Base-by-base conservation (phyloP, 1,140 invertebrate genomes). In the Atta colombica region DNA sequence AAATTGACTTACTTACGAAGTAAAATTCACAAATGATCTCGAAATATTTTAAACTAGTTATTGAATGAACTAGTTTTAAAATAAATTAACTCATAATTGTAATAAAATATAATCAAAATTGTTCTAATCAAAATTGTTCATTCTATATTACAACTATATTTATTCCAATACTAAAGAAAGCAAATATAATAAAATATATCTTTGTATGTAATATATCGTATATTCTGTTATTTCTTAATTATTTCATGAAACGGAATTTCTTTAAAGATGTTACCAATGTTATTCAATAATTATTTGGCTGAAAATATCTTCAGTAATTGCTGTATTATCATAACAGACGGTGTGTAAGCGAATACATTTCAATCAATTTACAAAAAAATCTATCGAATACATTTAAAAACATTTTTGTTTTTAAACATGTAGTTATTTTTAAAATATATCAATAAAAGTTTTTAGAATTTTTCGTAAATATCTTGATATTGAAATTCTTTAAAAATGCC, bases 21-120 rank as follows among this genome's bases (percentile, higher is more conserved):
- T 25, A 25, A 25, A 25, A 87, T 80, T 85, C 78, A 86, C 78
- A 78, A 65, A 69, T 63, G 55, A 89, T 87, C 85, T 63, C 21
- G 85, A 28, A 58, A 68, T 60, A 65, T 53, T 66, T 18, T 18
- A 35, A 61, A 31, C 51, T 53, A 60, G n/a, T 51, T 39, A 81
- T 89, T 63, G 63, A 89, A 68, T 85, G 82, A 90, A 90, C 87
- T 90, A 89, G 74, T 89, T 61, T 74, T 74, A 80, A 84, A 90
- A 81, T 82, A 69, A 77, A 90, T 90, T 75, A 89, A 80, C 68
- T 71, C 55, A 63, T 77, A 87, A 90, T 87, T 87, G 71, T 88
- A 65, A 4, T 39, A 80, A 87, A 68, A 89, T 89, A 90, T 87
- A 87, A 71, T 85, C 25, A 25, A 25, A 25, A 25, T 25, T 25